Percentiles rank a stretch among this genome's conserved stretches.
Evolutionary conservation across 2,888 invertebrate species (phyloP).

Genomic region (Exocentrus adspersus): DNA sequence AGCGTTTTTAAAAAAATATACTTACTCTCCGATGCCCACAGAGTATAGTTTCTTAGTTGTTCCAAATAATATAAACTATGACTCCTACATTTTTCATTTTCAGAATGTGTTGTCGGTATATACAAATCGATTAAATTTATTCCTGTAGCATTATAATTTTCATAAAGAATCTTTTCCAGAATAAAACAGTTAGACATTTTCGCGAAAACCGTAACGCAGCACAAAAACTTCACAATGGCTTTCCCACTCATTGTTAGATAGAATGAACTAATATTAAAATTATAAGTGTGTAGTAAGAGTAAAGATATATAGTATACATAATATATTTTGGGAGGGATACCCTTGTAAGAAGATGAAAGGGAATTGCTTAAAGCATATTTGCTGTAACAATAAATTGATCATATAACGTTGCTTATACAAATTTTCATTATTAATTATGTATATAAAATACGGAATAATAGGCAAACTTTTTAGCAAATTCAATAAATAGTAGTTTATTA

Average conservation of each 20-base stretch:
- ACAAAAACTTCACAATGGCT: not conserved
- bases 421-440: too few species aligned
- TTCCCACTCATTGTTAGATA: constrained; percentile 11
- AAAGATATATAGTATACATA: too few species aligned
- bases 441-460: too few species aligned
- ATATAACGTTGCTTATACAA: too few species aligned
- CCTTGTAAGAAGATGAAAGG: too few species aligned
- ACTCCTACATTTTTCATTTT: constrained; percentile 40
- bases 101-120: constrained; percentile 39
- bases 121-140: constrained; percentile 26
- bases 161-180: constrained; percentile 24
- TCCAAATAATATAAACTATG: constrained; percentile 44
- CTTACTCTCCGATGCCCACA: constrained; percentile 51
- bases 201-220: not conserved
- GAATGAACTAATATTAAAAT: too few species aligned
- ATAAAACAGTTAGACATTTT: constrained; percentile 4
- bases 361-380: too few species aligned
- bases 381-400: too few species aligned
- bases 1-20: constrained; percentile 21
- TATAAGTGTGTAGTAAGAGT: too few species aligned
- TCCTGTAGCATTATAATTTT: not conserved
- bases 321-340: too few species aligned
- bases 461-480: too few species aligned
- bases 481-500: too few species aligned
- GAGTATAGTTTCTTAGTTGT: constrained; percentile 42